Conservation (phyloP, 64 coral and sea anemone genomes). For the Montipora efflorescens region DNA sequence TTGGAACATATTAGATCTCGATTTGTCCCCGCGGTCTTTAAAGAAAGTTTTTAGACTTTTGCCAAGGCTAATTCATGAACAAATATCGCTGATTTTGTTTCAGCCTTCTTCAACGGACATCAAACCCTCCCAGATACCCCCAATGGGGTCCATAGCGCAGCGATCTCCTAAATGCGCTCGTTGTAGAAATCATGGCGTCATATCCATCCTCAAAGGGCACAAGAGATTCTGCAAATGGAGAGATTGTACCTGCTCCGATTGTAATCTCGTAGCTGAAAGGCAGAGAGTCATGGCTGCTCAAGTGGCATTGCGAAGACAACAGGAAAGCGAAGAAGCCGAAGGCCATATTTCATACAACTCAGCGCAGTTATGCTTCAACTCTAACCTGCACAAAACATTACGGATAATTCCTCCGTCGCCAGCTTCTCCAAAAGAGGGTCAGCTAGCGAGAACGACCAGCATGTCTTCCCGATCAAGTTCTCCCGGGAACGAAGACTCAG, state of each 20-base stretch:
- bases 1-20: no score
- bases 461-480: conserved; percentile 33
- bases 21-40: no score
- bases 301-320: conserved; percentile 79
- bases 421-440: no score
- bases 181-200: conserved; percentile 79
- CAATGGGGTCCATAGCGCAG: conserved; percentile 51
- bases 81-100: not conserved
- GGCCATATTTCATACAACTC: not conserved
- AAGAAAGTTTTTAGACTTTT: no score
- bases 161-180: conserved; percentile 81
- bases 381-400: no score
- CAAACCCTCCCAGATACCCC: no score
- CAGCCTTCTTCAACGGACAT: no score
- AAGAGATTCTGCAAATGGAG: conserved; percentile 89
- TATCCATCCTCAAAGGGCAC: conserved; percentile 85
- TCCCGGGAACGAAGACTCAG: not conserved
- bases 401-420: no score
- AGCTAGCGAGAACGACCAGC: not conserved
- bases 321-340: conserved; percentile 63
- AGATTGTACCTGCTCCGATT: conserved; percentile 74
- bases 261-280: conserved; percentile 82
- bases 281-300: conserved; percentile 85
- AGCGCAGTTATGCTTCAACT: no score
- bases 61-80: not conserved